Base-by-base conservation (phyloP, 2,797 vertebrate genomes). In the Mus spretus region DNA sequence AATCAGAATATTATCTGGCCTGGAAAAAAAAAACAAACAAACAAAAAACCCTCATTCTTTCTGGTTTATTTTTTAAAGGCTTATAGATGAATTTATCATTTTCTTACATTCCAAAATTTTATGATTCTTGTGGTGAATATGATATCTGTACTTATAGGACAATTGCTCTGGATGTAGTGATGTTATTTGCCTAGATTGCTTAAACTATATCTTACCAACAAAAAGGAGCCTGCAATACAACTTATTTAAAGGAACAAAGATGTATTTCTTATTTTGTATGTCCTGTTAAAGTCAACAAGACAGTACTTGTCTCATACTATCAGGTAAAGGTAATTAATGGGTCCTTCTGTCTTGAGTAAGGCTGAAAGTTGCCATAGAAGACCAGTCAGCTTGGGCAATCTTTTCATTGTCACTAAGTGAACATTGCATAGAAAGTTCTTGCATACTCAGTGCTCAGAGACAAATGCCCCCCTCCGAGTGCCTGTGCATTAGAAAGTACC, bases 1-100 rank as follows among this genome's bases (percentile, higher is more conserved):
- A 90, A 90, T 96, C 91, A 97, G 57, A 95, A 86, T 65, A 20
- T 77, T 90, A 80, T 92, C 88, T 94, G 89, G 31, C 22, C 77
- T 81, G 17, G 70, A 89, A 89, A 40, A 31, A 22, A 57, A 37
- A 85, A 85, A 55, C 2, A 65, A 44, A 44, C 44, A 44, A 44
- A 44, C 5, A 4, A 44, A 44, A 44, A 37, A 37, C 9, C 0
- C 34, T 40, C 50, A 90, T 75, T 89, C 10, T 70, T 86, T 92
- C 11, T 57, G 89, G 7, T 17, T n/a, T 37, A 15, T n/a, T 28
- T 88, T 93, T 93, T 95, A 94, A 91, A 34, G 31, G 15, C 55
- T 90, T 67, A 10, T 57, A 75, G 78, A 89, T 75, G 31, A 19
- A 92, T 92, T 93, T 86, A 79, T 94, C 57, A 79, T 81, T 65